Base-by-base conservation (phyloP, 2,888 invertebrate genomes). In the Labia minor region DNA sequence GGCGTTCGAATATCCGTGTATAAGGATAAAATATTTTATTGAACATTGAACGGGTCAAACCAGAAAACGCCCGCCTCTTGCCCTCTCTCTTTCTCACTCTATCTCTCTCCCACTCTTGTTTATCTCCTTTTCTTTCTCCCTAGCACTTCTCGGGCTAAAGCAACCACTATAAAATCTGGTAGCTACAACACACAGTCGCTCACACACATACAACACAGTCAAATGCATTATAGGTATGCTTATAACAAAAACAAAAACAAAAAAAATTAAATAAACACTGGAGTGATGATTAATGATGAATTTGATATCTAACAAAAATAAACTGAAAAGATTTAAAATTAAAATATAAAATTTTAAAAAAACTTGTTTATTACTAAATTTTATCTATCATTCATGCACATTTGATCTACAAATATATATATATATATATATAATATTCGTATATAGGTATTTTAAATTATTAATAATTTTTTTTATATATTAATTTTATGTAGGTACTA, bases 21-120 rank as follows among this genome's bases (percentile, higher is more conserved):
- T 49, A 49, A 49, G 49, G 49, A 49, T 49, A 49, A 49, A 49
- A 49, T 49, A 49, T 49, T 49, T 49, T 49, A 49, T 49, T 49
- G 49, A 49, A 49, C 49, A 49, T 49, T 49, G 49, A 49, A 49
- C 49, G 49, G 49, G 49, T 49, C 49, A 49, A 49, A 49, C 49
- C 49, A 49, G 49, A 49, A 49, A 49, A 49, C 49, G 49, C 49
- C 49, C 49, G 49, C 49, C 49, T 49, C n/a, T 4, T 3, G 14
- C 8, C 14, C 49, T 49, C 49, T 49, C n/a, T 49, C 49, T 49
- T 14, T 49, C 49, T 49, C 49, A 33, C 11, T 33, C 33, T 11
- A 8, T 33, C 33, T 11, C n/a, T n/a, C n/a, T n/a, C n/a, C n/a
- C n/a, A n/a, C n/a, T n/a, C n/a, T n/a, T n/a, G n/a, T n/a, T n/a